Evolutionary conservation across 2,797 vertebrate species (phyloP).

Genomic region (Manis javanica): DNA sequence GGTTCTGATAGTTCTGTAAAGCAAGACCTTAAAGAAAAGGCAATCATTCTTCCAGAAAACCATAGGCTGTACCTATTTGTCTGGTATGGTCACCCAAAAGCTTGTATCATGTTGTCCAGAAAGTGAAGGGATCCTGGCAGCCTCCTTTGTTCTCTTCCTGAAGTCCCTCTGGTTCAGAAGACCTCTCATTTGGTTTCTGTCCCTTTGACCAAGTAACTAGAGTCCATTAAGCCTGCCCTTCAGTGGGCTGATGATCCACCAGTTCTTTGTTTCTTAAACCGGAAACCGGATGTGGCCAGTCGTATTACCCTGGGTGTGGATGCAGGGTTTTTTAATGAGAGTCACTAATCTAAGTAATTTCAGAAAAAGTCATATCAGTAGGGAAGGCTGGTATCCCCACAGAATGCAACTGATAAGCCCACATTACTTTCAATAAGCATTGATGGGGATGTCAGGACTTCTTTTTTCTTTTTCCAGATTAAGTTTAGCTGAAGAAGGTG

Average conservation of each 20-base stretch:
- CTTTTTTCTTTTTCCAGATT: not conserved
- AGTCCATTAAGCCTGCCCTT: not conserved
- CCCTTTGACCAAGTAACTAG: not conserved
- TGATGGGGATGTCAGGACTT: not conserved
- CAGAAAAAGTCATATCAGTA: slow-evolving; percentile 31
- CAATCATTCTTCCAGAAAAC: slow-evolving; percentile 34
- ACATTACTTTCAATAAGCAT: slow-evolving; percentile 43
- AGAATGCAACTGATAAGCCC: not conserved
- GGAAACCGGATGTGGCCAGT: not conserved
- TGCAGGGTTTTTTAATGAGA: not conserved
- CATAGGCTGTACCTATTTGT: not conserved
- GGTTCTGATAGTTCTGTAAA: slow-evolving; percentile 15
- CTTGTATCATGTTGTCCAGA: not conserved
- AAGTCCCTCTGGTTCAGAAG: slow-evolving; percentile 7
- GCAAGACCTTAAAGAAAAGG: not conserved
- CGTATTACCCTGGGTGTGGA: not conserved
- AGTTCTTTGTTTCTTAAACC: not conserved
- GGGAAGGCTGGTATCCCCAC: not conserved
- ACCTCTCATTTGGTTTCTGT: not conserved
- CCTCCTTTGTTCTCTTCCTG: slow-evolving; percentile 10
- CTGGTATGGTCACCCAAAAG: not conserved
- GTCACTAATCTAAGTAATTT: slow-evolving; percentile 6
- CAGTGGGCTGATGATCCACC: not conserved
- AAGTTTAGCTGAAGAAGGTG: slow-evolving; percentile 34
- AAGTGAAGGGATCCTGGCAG: not conserved